Evolutionary conservation across 2,113 vertebrate species (phyloP).

Genomic region (Trochalopteron elliotii): DNA sequence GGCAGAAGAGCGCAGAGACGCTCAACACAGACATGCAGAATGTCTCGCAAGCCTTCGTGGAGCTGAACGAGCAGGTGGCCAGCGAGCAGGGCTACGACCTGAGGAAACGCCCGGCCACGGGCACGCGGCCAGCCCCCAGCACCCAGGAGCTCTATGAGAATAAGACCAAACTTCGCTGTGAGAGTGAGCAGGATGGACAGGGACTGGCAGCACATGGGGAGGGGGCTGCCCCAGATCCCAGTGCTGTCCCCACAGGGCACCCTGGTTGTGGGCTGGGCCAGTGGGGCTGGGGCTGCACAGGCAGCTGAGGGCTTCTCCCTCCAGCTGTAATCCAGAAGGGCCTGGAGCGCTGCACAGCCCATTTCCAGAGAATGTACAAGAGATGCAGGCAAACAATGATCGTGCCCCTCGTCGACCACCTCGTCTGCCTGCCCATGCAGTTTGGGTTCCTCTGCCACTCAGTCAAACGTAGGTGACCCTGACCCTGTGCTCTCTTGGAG

Average conservation of each 20-base stretch:
- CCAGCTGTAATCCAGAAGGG: constrained; percentile 78
- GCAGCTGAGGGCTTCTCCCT: neutral
- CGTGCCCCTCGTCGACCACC: constrained; percentile 78
- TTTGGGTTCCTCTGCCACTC: constrained; percentile 83
- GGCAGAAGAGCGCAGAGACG: constrained; percentile 50
- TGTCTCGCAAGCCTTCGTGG: constrained; percentile 66
- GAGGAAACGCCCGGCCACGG: fast-evolving
- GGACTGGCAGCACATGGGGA: neutral
- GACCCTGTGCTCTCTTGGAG: neutral
- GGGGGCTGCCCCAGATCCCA: neutral
- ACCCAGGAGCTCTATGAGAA: constrained; percentile 78
- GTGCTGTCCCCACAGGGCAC: fast-evolving
- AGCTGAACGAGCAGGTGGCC: constrained; percentile 77
- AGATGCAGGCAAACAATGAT: constrained; percentile 50
- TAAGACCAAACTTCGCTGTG: constrained; percentile 82
- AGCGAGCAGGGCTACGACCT: constrained; percentile 68
- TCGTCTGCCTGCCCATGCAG: constrained; percentile 90
- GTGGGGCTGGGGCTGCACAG: neutral
- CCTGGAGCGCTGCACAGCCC: constrained; percentile 70
- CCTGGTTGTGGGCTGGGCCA: fast-evolving
- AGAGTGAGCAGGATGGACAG: constrained; percentile 69
- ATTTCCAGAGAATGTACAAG: constrained; percentile 67
- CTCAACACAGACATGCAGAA: constrained; percentile 65
- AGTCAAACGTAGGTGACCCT: constrained; percentile 68
- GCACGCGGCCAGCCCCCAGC: fast-evolving